phyloP scores from a whole-genome alignment of 2,113 vertebrate genomes.

The Otis tarda region DNA sequence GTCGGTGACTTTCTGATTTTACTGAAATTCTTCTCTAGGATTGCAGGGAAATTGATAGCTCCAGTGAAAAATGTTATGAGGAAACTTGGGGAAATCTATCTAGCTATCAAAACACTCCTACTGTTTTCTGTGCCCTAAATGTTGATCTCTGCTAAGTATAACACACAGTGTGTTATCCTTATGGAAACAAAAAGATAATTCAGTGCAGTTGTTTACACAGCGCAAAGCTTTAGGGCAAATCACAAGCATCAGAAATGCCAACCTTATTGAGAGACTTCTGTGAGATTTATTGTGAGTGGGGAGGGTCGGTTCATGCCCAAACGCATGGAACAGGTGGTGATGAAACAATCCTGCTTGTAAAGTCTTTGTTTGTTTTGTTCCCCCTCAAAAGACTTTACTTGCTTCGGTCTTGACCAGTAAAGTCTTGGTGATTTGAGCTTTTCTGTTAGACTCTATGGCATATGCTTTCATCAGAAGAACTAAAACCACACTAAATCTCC shows the following conservation, averaged over 20 bases:
- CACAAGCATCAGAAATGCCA: slow-evolving; percentile 12
- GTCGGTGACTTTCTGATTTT: slow-evolving; percentile 55
- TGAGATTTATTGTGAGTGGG: neutral
- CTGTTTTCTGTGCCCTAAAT: slow-evolving; percentile 59
- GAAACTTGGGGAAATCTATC: slow-evolving; percentile 45
- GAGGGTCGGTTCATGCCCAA: neutral
- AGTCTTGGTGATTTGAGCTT: neutral
- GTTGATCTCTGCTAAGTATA: slow-evolving; percentile 53
- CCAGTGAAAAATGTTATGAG: slow-evolving; percentile 47
- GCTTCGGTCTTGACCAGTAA: neutral
- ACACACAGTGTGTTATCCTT: slow-evolving; percentile 63
- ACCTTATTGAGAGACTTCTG: neutral
- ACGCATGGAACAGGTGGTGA: neutral
- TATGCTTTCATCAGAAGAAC: neutral
- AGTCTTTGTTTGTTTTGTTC: neutral
- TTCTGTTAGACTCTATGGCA: neutral
- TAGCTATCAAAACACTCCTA: slow-evolving; percentile 66
- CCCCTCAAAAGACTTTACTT: neutral
- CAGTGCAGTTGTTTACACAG: slow-evolving; percentile 55
- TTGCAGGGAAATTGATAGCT: slow-evolving; percentile 61
- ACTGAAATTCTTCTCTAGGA: slow-evolving; percentile 54
- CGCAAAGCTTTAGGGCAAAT: slow-evolving; percentile 27
- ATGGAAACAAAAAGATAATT: slow-evolving; percentile 64
- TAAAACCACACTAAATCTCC: neutral
- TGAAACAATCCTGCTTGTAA: neutral